Evolutionary conservation across 2,888 invertebrate genomes (phyloP), one percentile per base, ranked within the genome.

Genomic region (Odontocolon sp.): DNA sequence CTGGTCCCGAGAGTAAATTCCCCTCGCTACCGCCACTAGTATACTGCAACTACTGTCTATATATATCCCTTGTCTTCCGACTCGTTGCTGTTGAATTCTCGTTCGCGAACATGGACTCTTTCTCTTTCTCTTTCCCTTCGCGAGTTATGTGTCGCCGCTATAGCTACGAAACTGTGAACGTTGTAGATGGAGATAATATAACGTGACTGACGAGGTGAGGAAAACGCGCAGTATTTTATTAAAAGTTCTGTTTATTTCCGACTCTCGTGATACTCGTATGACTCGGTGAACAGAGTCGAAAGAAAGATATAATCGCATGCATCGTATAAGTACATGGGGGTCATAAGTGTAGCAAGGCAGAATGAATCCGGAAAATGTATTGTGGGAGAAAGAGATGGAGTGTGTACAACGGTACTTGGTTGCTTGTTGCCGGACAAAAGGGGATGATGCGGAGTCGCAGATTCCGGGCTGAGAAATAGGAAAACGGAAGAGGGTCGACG

Each of bases 391-490:
- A n/a, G n/a, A n/a, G n/a, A n/a, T n/a, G n/a, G n/a, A n/a, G n/a
- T n/a, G n/a, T n/a, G n/a, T n/a, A n/a, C n/a, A n/a, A n/a, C n/a
- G n/a, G n/a, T n/a, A n/a, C n/a, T n/a, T n/a, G n/a, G n/a, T 71
- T 56, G 76, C 54, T 23, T 54, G n/a, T 67, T 8, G 52, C 52
- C 31, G 57, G 69, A 71, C 71, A 71, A 67, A 66, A 59, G 66
- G 45, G 59, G 66, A 68, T 61, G 57, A 72, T 63, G 77, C 59
- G 50, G 75, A 54, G 74, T 66, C 61, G 74, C 33, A 64, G 77
- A 57, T 36, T 61, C n/a, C 63, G 71, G 79, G 42, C 74, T 59
- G 75, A 79, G 79, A 77, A 70, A 69, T 26, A 50, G 57, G 72
- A 63, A 69, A 76, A 72, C 67, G 67, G 72, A 70, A 72, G 16